Percentiles rank a stretch among this genome's conserved stretches.
Evolutionary conservation across 2,113 vertebrate genomes (phyloP).

Genomic region (Anhinga anhinga): DNA sequence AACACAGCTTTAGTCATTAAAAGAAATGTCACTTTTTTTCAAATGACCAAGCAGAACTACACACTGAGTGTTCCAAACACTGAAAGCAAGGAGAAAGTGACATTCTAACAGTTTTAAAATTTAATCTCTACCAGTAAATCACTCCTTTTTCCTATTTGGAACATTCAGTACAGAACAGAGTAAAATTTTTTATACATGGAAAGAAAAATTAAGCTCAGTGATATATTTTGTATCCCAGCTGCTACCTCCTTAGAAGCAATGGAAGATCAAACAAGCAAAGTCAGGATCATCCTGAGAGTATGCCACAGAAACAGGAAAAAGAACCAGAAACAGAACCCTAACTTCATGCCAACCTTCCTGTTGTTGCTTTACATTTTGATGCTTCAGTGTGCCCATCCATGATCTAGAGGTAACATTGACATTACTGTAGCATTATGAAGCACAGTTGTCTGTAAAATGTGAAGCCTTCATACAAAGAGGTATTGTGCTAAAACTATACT

Average conservation of each 20-base stretch:
- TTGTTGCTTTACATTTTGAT: neutral
- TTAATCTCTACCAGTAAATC: neutral
- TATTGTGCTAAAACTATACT: neutral
- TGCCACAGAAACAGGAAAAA: neutral
- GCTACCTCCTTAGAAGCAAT: neutral
- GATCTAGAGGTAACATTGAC: neutral
- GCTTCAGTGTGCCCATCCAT: neutral
- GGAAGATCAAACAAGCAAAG: neutral
- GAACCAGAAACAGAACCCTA: neutral
- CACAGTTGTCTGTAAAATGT: neutral
- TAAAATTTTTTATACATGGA: neutral
- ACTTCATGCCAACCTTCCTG: neutral
- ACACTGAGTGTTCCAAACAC: neutral
- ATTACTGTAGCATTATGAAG: neutral
- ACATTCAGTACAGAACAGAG: neutral
- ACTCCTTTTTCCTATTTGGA: neutral
- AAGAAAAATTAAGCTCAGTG: neutral
- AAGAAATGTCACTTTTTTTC: constrained; percentile 12
- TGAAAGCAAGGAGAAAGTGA: neutral
- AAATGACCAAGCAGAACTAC: neutral
- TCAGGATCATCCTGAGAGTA: neutral
- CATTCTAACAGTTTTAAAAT: neutral
- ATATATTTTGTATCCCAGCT: neutral
- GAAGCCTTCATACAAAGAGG: neutral
- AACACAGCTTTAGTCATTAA: neutral